These are phyloP conservation scores for Holotrichia oblita DNA, from an alignment of 1,140 invertebrate genomes.

Conservation along the genomic window DNA sequence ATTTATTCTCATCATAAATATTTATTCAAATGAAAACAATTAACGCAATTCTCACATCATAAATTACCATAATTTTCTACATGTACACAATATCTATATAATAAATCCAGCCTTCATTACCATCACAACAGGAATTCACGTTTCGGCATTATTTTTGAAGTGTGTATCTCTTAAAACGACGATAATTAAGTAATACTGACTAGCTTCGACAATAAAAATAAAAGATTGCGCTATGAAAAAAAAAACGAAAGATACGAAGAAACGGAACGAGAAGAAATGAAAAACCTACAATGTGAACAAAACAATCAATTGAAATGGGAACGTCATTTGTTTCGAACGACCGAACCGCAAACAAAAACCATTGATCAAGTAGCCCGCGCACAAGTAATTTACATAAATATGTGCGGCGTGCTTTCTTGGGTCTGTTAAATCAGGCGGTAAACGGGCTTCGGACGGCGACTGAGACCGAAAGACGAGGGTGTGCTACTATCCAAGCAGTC, in stretches of 20 bases:
- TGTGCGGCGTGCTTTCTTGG: constrained; percentile 13
- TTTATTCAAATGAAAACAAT: constrained; percentile 12
- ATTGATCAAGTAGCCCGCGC: constrained; percentile 35
- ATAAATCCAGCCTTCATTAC: constrained; percentile 4
- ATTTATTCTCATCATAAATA: background rate
- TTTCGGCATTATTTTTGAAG: background rate
- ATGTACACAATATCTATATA: background rate
- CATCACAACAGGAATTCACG: constrained; percentile 23
- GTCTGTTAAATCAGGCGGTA: background rate
- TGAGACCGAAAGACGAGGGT: background rate
- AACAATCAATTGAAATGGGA: constrained; percentile 34
- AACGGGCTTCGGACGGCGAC: background rate
- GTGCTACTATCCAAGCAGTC: background rate
- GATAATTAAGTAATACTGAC: constrained; percentile 28
- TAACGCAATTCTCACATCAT: constrained; percentile 28
- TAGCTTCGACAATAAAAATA: constrained; percentile 3
- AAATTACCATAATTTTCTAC: constrained; percentile 30
- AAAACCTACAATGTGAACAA: constrained; percentile 13
- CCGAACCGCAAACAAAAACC: constrained; percentile 30
- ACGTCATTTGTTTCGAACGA: constrained; percentile 30
- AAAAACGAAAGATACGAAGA: background rate
- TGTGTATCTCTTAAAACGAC: background rate
- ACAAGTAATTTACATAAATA: constrained; percentile 32
- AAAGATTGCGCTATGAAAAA: background rate
- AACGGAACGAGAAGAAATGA: background rate